Base-by-base conservation (phyloP, 2,888 invertebrate genomes). In the Dolomedes plantarius region DNA sequence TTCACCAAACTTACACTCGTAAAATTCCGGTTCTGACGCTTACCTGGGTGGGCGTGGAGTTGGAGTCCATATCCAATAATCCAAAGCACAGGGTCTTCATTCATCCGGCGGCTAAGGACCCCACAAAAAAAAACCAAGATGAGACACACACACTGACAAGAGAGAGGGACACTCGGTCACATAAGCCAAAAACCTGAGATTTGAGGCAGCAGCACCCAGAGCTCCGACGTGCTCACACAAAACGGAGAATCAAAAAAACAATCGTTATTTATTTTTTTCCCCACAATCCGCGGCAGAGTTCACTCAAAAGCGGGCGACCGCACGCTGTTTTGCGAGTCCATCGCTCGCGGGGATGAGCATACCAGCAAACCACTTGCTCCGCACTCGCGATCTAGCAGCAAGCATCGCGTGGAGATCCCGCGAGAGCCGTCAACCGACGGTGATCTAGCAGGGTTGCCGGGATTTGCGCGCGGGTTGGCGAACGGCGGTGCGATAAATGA, bases 41-140 rank as follows among this genome's bases (percentile, higher is more conserved):
- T 65, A 78, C 83, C 77, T 85, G 83, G 50, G 77, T 19, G 19
- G 28, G 46, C 23, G 67, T 50, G 56, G 41, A 28, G 50, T 56
- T 64, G 69, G 77, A 69, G 69, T 85, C 77, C 77, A 75, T 75
- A 11, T 77, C 77, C n/a, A 85, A 29, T 39, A 85, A 56, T 71
- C 83, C 83, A 39, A 85, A 85, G 39, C 83, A 85, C 50, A 85
- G 67, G 28, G 77, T 78, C 83, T 77, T 85, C 83, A 85, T 85
- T 50, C 71, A 72, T 71, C 72, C 71, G 50, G 41, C 28, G 13
- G 31, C 28, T 16, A 29, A 36, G 39, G 11, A 36, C 19, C 27
- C 28, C 11, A 16, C 64, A 39, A 56, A 28, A 16, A 36, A 36
- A 73, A n/a, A n/a, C n/a, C n/a, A 23, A 23, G 19, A 72, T n/a